These are phyloP conservation scores for Stichopus chloronotus DNA, from an alignment of 35 echinoderm and acorn worm genomes.

Conservation along the genomic window DNA sequence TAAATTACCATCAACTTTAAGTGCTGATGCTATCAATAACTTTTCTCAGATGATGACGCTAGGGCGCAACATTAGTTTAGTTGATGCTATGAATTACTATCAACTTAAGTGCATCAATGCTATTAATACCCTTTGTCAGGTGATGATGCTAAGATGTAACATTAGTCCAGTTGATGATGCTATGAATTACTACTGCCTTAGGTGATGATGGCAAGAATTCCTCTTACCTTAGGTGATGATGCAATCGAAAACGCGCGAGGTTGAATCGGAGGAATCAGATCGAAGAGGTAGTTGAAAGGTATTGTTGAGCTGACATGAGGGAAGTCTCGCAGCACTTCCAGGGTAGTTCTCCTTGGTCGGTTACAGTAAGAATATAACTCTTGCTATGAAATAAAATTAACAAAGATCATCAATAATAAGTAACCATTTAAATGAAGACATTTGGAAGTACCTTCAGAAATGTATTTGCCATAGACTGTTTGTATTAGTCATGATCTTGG, in stretches of 20 bases:
- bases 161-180: no score
- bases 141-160: no score
- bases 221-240: slow-evolving; percentile 79
- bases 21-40: no score
- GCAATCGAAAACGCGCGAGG: slow-evolving; percentile 96
- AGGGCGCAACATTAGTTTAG: no score
- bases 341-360: slow-evolving; percentile 83
- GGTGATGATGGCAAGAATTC: no score
- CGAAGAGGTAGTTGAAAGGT: slow-evolving; percentile 77
- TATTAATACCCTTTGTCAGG: no score
- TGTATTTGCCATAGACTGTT: background rate
- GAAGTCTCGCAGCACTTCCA: slow-evolving; percentile 90
- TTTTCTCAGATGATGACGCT: no score
- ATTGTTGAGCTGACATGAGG: slow-evolving; percentile 80
- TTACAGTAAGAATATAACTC: slow-evolving; percentile 92
- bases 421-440: background rate
- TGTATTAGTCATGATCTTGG: no score
- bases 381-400: slow-evolving; percentile 60
- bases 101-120: no score
- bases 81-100: no score
- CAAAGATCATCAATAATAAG: background rate
- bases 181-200: no score
- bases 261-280: slow-evolving; percentile 86
- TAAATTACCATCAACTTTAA: no score
- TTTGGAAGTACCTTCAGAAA: background rate